Percentiles rank a stretch among this genome's conserved stretches.
Evolutionary conservation across 2,888 invertebrate genomes (phyloP).

Genomic region (Drosophila peninsularis): DNA sequence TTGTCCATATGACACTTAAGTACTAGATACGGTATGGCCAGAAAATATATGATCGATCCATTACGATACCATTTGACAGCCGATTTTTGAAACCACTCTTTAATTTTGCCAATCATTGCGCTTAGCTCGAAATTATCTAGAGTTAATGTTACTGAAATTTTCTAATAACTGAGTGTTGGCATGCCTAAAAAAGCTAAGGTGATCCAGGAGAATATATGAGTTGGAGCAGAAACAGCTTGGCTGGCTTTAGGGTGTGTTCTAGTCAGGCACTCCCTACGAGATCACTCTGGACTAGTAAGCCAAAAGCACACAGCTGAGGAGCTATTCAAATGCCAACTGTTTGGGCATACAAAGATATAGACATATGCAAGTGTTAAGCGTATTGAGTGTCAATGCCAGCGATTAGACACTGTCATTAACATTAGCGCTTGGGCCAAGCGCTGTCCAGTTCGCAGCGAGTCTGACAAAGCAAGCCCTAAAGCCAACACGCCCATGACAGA

Average conservation of each 20-base stretch:
- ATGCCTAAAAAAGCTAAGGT: background rate
- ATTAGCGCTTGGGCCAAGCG: constrained; percentile 25
- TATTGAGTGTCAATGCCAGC: constrained; percentile 42
- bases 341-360: constrained; percentile 1
- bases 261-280: background rate
- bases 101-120: constrained; percentile 7
- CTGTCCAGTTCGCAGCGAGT: background rate
- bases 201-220: no score
- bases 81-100: constrained; percentile 4
- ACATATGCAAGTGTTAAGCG: constrained; percentile 2
- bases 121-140: no score
- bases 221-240: no score
- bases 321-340: background rate
- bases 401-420: constrained; percentile 48
- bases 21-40: constrained; percentile 9
- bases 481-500: constrained; percentile 30
- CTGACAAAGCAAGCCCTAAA: constrained; percentile 6
- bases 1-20: constrained; percentile 24
- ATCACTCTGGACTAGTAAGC: background rate
- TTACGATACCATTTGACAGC: constrained; percentile 10
- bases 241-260: background rate
- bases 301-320: background rate
- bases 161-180: no score
- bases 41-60: background rate
- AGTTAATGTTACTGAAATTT: no score